A percentile compares a stretch with the other conserved stretches of the same genome.
Conservation (phyloP, 1,140 invertebrate species). For the Trigoniulus corallinus region DNA sequence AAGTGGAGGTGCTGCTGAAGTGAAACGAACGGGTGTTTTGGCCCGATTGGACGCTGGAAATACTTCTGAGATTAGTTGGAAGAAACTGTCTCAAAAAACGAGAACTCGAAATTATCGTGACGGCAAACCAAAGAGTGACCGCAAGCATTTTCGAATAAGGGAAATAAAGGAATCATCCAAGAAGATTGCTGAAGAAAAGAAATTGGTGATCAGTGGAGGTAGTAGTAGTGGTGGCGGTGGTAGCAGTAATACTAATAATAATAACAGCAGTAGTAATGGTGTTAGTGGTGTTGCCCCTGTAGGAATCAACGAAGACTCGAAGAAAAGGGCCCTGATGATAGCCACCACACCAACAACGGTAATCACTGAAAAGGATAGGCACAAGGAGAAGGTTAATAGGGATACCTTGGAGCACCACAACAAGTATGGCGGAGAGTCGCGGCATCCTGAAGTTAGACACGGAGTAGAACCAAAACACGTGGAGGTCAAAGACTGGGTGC, state of each 20-base stretch:
- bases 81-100: conserved; percentile 57
- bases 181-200: no score
- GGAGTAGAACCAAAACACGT: no score
- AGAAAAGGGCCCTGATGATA: no score
- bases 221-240: conserved; percentile 7
- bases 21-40: conserved; percentile 13
- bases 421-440: background rate
- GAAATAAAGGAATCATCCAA: conserved; percentile 14
- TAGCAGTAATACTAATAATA: no score
- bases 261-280: no score
- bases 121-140: conserved; percentile 29
- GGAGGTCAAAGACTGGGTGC: no score
- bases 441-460: no score
- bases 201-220: conserved; percentile 8
- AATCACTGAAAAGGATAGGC: conserved; percentile 14
- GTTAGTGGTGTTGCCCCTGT: no score
- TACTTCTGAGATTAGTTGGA: conserved; percentile 34
- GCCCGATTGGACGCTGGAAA: conserved; percentile 10
- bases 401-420: conserved; percentile 11
- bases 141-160: conserved; percentile 22
- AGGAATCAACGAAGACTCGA: no score
- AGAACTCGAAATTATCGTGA: conserved; percentile 68
- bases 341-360: background rate
- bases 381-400: conserved; percentile 14
- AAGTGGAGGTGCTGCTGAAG: conserved; percentile 7